Evolutionary conservation across 2,797 vertebrate genomes (phyloP), one percentile per base, ranked within the genome.

Genomic region (Typhlichthys eigenmanni): DNA sequence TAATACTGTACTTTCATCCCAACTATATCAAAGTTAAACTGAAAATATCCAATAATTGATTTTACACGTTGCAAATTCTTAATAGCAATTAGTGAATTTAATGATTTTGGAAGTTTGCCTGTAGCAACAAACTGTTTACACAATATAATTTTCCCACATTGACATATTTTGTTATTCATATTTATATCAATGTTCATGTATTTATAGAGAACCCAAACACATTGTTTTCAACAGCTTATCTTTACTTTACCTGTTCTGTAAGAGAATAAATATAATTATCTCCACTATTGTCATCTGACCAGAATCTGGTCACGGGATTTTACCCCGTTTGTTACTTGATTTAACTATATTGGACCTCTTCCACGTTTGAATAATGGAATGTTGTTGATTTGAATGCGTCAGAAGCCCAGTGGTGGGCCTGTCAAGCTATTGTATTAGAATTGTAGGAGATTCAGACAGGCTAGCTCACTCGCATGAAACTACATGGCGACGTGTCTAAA

Each of bases 291-390:
- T 79, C 62, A 74, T 72, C 55, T 43, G 67, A 64, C 72, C 76
- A 80, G 76, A 84, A 81, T 80, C 75, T 85, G 77, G 71, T 85
- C 75, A 71, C 29, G 52, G 60, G 64, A 55, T 78, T 81, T 69
- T 75, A 83, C 65, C 67, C 55, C 61, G 62, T 79, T 80, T 80
- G 55, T 57, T 74, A 70, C 67, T 67, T 77, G 60, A 80, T 58
- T 43, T 69, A 68, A 77, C 73, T n/a, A 24, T 64, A 69, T 74
- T 14, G 70, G 72, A 81, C 66, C 66, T 62, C 80, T 84, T 84
- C 68, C 74, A 55, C 62, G 34, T 4, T 59, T 85, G 79, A 80
- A 51, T 68, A 61, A 80, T 76, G 69, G 65, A 83, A 74, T 77
- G 79, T 70, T 73, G 51, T 66, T 50, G 43, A 71, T 84, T 79